phyloP scores from a whole-genome alignment of 2,797 vertebrate species.

The Capromys pilorides region DNA sequence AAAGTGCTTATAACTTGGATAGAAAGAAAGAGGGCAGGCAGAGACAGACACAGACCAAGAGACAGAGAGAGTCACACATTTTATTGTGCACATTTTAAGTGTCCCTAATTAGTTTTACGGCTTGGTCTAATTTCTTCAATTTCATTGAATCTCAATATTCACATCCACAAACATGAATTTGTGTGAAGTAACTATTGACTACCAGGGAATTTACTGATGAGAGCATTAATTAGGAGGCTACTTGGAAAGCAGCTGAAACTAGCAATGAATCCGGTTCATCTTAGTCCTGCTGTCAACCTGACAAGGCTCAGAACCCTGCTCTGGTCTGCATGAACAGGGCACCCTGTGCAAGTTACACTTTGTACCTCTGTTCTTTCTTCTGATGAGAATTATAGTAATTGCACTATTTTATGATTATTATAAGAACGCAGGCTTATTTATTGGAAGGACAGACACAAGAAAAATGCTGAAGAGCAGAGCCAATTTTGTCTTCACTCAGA shows the following conservation, averaged over 20 bases:
- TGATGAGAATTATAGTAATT: background rate
- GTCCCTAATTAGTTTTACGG: background rate
- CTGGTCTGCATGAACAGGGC: background rate
- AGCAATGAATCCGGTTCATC: rapidly evolving
- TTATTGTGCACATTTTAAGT: background rate
- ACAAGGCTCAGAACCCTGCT: background rate
- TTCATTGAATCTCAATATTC: background rate
- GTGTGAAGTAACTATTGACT: background rate
- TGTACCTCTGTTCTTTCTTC: background rate
- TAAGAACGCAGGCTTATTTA: background rate
- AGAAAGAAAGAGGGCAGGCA: background rate
- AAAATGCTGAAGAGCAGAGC: no score
- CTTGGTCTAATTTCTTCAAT: background rate
- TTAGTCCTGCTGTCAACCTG: background rate
- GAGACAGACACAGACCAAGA: background rate
- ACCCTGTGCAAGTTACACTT: background rate
- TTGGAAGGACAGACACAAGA: background rate
- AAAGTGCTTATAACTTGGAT: background rate
- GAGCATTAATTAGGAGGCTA: background rate
- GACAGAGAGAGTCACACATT: background rate
- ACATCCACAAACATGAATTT: background rate
- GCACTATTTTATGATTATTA: background rate
- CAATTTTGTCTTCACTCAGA: background rate
- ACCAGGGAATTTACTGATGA: background rate
- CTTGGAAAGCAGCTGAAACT: background rate